Conservation (phyloP, 2,888 invertebrate species). For the Synanthedon andrenaeformis region DNA sequence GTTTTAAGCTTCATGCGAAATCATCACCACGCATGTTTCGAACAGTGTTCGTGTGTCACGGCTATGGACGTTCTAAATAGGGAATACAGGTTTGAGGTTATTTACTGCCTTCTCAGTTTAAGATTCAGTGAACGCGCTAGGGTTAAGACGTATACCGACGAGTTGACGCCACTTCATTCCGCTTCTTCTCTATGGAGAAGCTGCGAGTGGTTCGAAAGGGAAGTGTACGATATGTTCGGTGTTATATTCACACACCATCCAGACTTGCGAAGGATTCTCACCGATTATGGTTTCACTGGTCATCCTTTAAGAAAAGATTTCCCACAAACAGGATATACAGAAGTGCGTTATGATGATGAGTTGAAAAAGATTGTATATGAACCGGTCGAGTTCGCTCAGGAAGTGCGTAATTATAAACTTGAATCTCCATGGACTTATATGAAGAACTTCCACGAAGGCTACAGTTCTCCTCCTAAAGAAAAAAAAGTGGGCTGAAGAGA, state of each 20-base stretch:
- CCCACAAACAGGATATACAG: slow-evolving; percentile 50
- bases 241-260: slow-evolving; percentile 53
- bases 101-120: slow-evolving; percentile 39
- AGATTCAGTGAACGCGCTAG: slow-evolving; percentile 33
- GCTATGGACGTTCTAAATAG: slow-evolving; percentile 54
- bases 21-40: slow-evolving; percentile 53
- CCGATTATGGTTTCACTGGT: slow-evolving; percentile 56
- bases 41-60: slow-evolving; percentile 33
- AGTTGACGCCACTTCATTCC: slow-evolving; percentile 48
- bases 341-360: slow-evolving; percentile 57
- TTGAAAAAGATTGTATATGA: slow-evolving; percentile 56
- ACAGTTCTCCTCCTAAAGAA: slow-evolving; percentile 19
- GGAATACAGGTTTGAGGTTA: slow-evolving; percentile 45
- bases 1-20: slow-evolving; percentile 42
- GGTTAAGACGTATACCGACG: slow-evolving; percentile 56
- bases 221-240: slow-evolving; percentile 57
- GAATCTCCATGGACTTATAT: slow-evolving; percentile 52
- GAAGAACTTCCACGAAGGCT: slow-evolving; percentile 46
- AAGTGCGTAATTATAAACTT: slow-evolving; percentile 34
- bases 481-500: slow-evolving; percentile 5
- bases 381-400: slow-evolving; percentile 50
- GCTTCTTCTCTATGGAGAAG: slow-evolving; percentile 32
- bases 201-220: slow-evolving; percentile 42
- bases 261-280: slow-evolving; percentile 50
- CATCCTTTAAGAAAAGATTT: slow-evolving; percentile 60